phyloP scores from a whole-genome alignment of 2,797 vertebrate species.

The Remorina albescens region DNA sequence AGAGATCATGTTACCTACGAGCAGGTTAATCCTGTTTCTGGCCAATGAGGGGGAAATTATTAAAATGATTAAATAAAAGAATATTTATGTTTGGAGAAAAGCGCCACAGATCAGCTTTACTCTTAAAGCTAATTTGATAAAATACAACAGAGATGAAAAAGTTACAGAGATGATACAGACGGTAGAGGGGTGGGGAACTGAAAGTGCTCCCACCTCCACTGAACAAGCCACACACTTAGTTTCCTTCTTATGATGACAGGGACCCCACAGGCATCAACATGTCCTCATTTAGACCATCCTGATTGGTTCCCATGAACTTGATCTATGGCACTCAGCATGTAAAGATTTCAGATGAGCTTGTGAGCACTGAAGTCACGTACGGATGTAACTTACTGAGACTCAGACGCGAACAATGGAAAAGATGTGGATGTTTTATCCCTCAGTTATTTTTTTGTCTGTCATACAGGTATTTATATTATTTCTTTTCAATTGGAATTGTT shows the following conservation, averaged over 20 bases:
- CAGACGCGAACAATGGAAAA: slow-evolving; percentile 61
- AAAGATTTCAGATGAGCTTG: slow-evolving; percentile 69
- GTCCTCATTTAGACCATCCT: slow-evolving; percentile 77
- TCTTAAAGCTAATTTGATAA: neutral
- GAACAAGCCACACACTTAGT: slow-evolving; percentile 47
- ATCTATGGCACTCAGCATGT: slow-evolving; percentile 60
- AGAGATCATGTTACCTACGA: slow-evolving; percentile 45
- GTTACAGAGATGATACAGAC: neutral
- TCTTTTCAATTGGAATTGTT: neutral
- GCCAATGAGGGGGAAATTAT: neutral
- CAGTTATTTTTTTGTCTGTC: slow-evolving; percentile 70
- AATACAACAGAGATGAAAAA: neutral
- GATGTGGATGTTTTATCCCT: slow-evolving; percentile 68
- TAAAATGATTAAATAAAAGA: neutral
- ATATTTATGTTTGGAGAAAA: neutral
- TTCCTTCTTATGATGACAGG: slow-evolving; percentile 76
- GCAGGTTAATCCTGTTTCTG: neutral
- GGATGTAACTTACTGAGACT: slow-evolving; percentile 57
- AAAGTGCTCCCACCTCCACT: slow-evolving; percentile 32
- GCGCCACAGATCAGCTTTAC: neutral
- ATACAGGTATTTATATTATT: slow-evolving; percentile 76
- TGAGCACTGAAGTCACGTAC: slow-evolving; percentile 32
- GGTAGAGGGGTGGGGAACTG: slow-evolving; percentile 10
- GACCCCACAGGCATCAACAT: slow-evolving; percentile 77
- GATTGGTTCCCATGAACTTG: slow-evolving; percentile 80